These are phyloP conservation scores for Drosophila bunnanda DNA, from an alignment of 2,888 invertebrate species.

Conservation along the genomic window DNA sequence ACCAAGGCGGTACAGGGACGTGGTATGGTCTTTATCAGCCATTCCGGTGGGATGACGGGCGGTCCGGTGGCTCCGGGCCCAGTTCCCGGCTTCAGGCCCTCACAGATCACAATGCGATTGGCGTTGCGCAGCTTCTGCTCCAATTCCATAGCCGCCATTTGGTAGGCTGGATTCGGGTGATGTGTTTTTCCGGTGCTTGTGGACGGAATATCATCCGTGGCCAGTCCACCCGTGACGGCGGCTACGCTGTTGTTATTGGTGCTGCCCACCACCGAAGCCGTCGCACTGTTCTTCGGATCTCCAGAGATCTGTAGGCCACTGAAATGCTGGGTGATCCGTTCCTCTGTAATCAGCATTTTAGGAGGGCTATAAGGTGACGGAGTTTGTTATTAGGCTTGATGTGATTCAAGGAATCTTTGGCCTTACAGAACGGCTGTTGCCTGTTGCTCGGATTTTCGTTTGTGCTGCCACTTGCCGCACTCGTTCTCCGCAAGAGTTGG, in stretches of 20 bases:
- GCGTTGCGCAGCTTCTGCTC: conserved; percentile 85
- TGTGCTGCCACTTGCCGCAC: conserved; percentile 69
- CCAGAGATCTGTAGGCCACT: conserved; percentile 90
- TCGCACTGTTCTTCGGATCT: conserved; percentile 60
- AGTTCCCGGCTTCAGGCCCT: conserved; percentile 89
- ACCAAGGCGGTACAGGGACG: conserved; percentile 92
- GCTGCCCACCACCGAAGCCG: conserved; percentile 16
- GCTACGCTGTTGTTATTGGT: conserved; percentile 48
- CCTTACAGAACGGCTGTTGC: conserved; percentile 86
- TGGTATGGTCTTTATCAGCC: conserved; percentile 86
- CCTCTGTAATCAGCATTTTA: conserved; percentile 93
- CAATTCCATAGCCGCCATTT: conserved; percentile 82
- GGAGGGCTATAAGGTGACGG: conserved; percentile 84
- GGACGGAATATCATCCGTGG: conserved; percentile 73
- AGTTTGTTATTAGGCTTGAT: not conserved
- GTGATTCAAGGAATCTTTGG: conserved; percentile 36
- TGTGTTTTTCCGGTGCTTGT: conserved; percentile 76
- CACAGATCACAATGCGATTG: conserved; percentile 88
- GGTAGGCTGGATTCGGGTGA: conserved; percentile 79
- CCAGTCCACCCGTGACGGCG: conserved; percentile 65
- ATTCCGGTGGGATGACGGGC: conserved; percentile 88
- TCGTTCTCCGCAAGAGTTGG: conserved; percentile 40
- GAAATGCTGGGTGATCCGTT: conserved; percentile 93
- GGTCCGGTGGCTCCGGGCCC: conserved; percentile 51
- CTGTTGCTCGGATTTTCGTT: conserved; percentile 80